A percentile compares a stretch with the other conserved stretches of the same genome.
These are phyloP conservation scores for Xylota sylvarum DNA, from an alignment of 2,888 invertebrate species.

Conservation along the genomic window DNA sequence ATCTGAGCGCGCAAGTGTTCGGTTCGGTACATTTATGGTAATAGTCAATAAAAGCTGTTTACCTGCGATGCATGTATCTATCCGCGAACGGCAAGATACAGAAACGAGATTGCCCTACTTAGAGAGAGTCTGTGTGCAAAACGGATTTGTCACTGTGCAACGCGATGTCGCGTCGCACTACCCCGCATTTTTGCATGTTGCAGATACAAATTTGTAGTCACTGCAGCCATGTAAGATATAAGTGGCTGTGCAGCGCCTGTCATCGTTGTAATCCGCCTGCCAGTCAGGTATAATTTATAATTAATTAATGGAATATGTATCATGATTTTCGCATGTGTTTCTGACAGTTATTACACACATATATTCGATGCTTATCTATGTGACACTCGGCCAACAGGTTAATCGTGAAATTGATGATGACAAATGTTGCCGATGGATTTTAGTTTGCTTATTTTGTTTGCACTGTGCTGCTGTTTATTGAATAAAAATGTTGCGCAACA, in stretches of 20 bases:
- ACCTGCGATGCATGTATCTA: slow-evolving; percentile 55
- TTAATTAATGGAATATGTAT: slow-evolving; percentile 75
- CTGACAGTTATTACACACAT: slow-evolving; percentile 72
- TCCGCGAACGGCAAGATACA: slow-evolving; percentile 54
- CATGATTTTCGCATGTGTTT: slow-evolving; percentile 71
- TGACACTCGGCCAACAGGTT: slow-evolving; percentile 61
- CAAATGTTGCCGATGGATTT: slow-evolving; percentile 63
- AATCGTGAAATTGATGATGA: slow-evolving; percentile 68
- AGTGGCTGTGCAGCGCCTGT: slow-evolving; percentile 58
- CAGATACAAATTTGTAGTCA: slow-evolving; percentile 53
- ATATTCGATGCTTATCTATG: slow-evolving; percentile 69
- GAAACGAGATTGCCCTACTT: slow-evolving; percentile 75
- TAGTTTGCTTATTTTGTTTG: not conserved
- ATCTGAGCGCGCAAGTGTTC: slow-evolving; percentile 61
- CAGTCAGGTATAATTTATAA: slow-evolving; percentile 71
- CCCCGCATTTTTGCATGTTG: slow-evolving; percentile 58
- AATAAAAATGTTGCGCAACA: slow-evolving; percentile 62
- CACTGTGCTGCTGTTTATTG: not conserved
- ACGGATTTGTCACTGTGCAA: slow-evolving; percentile 66
- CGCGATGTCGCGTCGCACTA: not conserved
- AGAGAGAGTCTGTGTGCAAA: slow-evolving; percentile 53
- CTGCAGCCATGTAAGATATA: slow-evolving; percentile 24
- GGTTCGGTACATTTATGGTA: slow-evolving; percentile 69
- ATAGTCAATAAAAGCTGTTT: slow-evolving; percentile 72
- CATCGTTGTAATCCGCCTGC: slow-evolving; percentile 73